Evolutionary conservation across 2,113 vertebrate genomes (phyloP).

Genomic region (Engraulis encrasicolus): DNA sequence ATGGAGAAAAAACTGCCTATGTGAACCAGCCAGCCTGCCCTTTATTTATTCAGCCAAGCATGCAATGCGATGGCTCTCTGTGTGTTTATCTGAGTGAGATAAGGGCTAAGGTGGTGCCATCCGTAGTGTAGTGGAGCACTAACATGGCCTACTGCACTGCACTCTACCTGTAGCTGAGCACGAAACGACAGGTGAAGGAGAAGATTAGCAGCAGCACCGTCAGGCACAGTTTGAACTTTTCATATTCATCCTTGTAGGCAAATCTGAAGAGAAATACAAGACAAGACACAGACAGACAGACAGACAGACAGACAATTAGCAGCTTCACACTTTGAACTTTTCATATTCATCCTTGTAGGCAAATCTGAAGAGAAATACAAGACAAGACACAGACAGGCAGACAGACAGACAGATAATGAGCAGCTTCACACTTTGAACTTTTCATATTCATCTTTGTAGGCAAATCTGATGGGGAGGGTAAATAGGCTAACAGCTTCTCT

Average conservation of each 20-base stretch:
- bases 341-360: too few species aligned
- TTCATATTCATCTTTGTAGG: conserved; percentile 97
- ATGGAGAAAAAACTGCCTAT: not conserved
- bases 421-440: conserved; percentile 97
- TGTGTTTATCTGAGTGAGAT: not conserved
- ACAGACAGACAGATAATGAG: too few species aligned
- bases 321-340: too few species aligned
- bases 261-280: conserved; percentile 75
- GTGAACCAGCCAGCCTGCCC: not conserved
- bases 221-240: conserved; percentile 96
- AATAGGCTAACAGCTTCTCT: too few species aligned
- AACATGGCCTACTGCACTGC: too few species aligned
- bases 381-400: too few species aligned
- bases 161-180: conserved; percentile 96
- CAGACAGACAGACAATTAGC: too few species aligned
- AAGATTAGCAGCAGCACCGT: conserved; percentile 92
- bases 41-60: not conserved
- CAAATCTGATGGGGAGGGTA: conserved; percentile 78
- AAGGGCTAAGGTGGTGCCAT: not conserved
- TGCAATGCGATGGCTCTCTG: not conserved
- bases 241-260: conserved; percentile 96
- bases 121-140: too few species aligned
- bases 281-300: too few species aligned
- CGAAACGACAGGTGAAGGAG: conserved; percentile 90
- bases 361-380: too few species aligned